Conservation (phyloP, 2,797 vertebrate species). For the Tragelaphus eurycerus region DNA sequence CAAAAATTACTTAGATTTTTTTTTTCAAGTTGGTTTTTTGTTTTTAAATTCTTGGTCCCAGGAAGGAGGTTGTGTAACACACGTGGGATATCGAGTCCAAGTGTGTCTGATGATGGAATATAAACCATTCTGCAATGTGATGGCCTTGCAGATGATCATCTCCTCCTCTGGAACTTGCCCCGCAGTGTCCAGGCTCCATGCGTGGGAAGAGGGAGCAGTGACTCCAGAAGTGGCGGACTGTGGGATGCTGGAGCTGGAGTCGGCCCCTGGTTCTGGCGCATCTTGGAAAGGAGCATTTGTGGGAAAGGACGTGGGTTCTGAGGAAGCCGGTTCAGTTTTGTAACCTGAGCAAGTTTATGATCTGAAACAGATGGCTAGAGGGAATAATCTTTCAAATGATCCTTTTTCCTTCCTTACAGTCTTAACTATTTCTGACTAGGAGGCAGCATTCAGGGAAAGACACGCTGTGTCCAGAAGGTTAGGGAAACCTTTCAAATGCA, state of each 20-base stretch:
- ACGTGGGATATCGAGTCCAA: accelerated
- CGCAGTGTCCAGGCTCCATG: too few relatives aligned
- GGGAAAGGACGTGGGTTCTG: neutral
- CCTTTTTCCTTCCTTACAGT: too few relatives aligned
- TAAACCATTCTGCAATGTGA: accelerated
- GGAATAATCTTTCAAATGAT: neutral
- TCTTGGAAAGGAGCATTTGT: neutral
- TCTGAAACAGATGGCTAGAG: neutral
- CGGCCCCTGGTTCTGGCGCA: accelerated
- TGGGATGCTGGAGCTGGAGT: accelerated
- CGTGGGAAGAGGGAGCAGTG: neutral
- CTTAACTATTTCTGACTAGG: neutral
- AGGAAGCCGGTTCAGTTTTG: neutral
- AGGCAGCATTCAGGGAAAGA: neutral
- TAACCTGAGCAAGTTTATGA: neutral
- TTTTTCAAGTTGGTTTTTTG: neutral
- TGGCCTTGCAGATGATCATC: accelerated
- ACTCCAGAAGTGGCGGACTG: accelerated
- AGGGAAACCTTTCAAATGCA: neutral
- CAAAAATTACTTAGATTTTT: neutral
- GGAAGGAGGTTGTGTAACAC: neutral
- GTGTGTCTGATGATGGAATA: neutral
- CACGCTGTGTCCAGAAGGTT: too few relatives aligned
- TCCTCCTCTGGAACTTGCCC: neutral
- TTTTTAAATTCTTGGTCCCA: neutral